These are phyloP conservation scores for Ips nitidus DNA, from an alignment of 1,140 invertebrate genomes.

Conservation along the genomic window DNA sequence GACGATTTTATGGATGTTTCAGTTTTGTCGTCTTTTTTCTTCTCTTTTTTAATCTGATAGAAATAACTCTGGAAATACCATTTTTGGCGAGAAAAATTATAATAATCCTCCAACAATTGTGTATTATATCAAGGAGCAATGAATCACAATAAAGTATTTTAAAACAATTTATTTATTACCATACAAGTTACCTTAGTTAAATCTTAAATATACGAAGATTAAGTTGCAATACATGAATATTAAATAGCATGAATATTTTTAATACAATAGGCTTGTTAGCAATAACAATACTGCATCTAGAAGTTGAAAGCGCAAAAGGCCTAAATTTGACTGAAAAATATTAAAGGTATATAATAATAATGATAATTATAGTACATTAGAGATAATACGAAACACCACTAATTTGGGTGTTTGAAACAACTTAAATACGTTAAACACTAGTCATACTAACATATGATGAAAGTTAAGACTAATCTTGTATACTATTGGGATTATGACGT, in stretches of 20 bases:
- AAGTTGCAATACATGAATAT: conserved; percentile 37
- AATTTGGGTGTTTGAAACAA: conserved; percentile 23
- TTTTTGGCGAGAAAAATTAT: no score
- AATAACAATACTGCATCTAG: conserved; percentile 22
- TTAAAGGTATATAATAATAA: conserved; percentile 1
- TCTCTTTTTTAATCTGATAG: no score
- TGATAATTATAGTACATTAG: conserved; percentile 18
- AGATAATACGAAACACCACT: conserved; percentile 12
- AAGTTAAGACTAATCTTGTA: conserved; percentile 27
- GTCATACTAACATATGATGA: conserved; percentile 27
- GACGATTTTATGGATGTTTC: no score
- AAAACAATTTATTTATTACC: conserved; percentile 44
- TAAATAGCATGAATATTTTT: conserved; percentile 37
- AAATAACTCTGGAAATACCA: no score
- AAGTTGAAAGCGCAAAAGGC: conserved; percentile 31
- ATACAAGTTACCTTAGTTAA: conserved; percentile 41
- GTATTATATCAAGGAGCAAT: no score
- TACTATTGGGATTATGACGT: conserved; percentile 8
- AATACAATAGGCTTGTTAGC: conserved; percentile 21
- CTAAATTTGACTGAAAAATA: conserved; percentile 25
- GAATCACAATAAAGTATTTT: conserved; percentile 26
- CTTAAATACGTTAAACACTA: conserved; percentile 27
- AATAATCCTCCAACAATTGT: no score
- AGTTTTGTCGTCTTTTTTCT: no score
- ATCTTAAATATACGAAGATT: conserved; percentile 45